Evolutionary conservation across 2,797 vertebrate genomes (phyloP).

Genomic region (Iguana delicatissima): DNA sequence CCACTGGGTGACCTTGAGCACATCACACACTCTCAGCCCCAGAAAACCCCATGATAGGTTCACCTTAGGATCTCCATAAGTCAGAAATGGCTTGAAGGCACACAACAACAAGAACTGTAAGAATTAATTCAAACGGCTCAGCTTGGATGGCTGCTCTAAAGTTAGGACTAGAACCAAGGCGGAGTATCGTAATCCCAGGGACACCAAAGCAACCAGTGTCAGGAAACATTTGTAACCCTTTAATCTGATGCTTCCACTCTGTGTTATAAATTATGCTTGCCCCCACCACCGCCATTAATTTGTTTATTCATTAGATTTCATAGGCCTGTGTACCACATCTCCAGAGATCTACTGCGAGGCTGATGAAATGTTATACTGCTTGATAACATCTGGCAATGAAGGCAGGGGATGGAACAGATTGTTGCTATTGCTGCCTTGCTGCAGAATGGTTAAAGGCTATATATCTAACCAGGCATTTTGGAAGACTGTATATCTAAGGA

Average conservation of each 20-base stretch:
- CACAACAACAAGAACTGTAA: background rate
- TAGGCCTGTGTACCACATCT: conserved; percentile 27
- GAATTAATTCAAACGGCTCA: conserved; percentile 42
- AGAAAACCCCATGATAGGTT: too few relatives aligned
- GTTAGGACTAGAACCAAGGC: too few relatives aligned
- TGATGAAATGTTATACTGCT: conserved; percentile 19
- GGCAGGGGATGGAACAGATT: background rate
- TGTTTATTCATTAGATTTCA: conserved; percentile 53
- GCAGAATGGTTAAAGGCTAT: background rate
- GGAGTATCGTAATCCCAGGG: too few relatives aligned
- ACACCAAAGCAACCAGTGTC: too few relatives aligned
- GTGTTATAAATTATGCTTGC: conserved; percentile 11
- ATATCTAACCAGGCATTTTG: background rate
- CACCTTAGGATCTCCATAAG: too few relatives aligned
- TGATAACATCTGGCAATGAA: background rate
- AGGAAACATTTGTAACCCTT: background rate
- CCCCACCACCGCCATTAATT: conserved; percentile 36
- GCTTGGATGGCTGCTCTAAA: background rate
- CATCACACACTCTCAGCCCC: too few relatives aligned
- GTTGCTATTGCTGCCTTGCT: background rate
- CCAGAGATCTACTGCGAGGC: conserved; percentile 22
- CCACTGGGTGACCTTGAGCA: too few relatives aligned
- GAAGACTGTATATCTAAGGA: conserved; percentile 14
- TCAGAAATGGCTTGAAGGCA: too few relatives aligned
- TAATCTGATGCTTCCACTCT: conserved; percentile 51